phyloP scores from a whole-genome alignment of 2,888 invertebrate species.

The Dryobotodes eremita region DNA sequence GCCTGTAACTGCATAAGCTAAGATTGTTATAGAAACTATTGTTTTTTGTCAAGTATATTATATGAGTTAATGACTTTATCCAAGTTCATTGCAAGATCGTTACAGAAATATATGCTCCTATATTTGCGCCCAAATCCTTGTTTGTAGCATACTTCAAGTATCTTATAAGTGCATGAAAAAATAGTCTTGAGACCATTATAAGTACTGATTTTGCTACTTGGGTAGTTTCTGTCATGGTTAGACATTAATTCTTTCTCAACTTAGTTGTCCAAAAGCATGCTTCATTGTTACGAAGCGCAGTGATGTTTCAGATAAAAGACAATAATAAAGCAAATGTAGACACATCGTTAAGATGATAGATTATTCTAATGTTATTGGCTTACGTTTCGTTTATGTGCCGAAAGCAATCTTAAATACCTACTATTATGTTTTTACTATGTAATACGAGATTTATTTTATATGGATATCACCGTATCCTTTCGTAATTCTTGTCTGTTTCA shows the following conservation, averaged over 20 bases:
- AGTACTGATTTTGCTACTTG: too few species aligned
- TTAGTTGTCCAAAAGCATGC: neutral
- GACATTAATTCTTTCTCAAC: neutral
- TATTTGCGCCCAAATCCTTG: too few species aligned
- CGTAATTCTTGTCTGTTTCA: neutral
- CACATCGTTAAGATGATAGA: constrained; percentile 16
- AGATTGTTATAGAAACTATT: too few species aligned
- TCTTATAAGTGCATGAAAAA: too few species aligned
- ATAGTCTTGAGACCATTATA: too few species aligned
- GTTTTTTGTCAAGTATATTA: too few species aligned
- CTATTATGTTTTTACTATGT: constrained; percentile 8
- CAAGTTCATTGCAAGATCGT: too few species aligned
- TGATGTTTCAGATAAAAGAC: constrained; percentile 14
- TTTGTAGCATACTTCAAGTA: too few species aligned
- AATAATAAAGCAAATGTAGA: constrained; percentile 10
- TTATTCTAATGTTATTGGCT: constrained; percentile 10
- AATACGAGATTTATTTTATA: neutral
- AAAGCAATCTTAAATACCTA: constrained; percentile 11
- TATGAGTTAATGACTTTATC: too few species aligned
- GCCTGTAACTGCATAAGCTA: too few species aligned
- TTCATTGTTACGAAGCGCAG: neutral
- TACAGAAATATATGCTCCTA: too few species aligned
- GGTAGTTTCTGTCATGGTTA: neutral
- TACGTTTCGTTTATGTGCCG: neutral
- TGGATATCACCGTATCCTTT: neutral